Evolutionary conservation across 2,113 vertebrate genomes (phyloP), one percentile per base, ranked within the genome.

Genomic region (Argyrosomus japonicus): DNA sequence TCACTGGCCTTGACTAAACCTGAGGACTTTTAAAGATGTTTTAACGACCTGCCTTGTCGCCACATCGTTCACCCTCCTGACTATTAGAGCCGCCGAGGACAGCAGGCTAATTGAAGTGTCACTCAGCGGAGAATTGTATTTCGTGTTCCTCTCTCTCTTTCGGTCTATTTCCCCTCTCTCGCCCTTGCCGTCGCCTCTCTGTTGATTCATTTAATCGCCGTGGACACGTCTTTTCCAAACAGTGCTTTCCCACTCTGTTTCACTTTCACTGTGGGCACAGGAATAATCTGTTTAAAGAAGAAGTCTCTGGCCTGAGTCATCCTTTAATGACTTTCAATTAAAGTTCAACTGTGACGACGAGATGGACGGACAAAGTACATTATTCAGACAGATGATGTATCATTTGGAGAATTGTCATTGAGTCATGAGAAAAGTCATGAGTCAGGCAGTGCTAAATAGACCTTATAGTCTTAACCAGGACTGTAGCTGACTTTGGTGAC

Each of bases 51-150:
- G 79, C 68, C 75, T 79, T 84, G 64, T 82, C 78, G 75, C 75
- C 57, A 64, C 70, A 68, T 81, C 50, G 50, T 68, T 86, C 75
- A 56, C 87, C 72, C 53, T 77, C 73, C 36, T 75, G 69, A 86
- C 87, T 79, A 82, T 92, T 89, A 89, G 74, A 75, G 68, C 75
- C n/a, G 45, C 48, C 57, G 64, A 75, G 71, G 82, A 85, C 64
- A 57, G 70, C 64, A 23, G 81, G 76, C 82, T 92, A 90, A 91
- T 91, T 93, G 87, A 91, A 93, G 88, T 90, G 90, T 90, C 90
- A 91, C 81, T 91, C 88, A 90, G 76, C 11, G 29, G 58, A 70
- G 72, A 47, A 47, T 47, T 14, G 45, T 14, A 14, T 47, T 47
- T 47, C 45, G 45, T 47, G 12, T 47, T 47, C 45, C 45, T 47